Conservation (phyloP, 1,140 invertebrate genomes). For the Spodoptera frugiperda region DNA sequence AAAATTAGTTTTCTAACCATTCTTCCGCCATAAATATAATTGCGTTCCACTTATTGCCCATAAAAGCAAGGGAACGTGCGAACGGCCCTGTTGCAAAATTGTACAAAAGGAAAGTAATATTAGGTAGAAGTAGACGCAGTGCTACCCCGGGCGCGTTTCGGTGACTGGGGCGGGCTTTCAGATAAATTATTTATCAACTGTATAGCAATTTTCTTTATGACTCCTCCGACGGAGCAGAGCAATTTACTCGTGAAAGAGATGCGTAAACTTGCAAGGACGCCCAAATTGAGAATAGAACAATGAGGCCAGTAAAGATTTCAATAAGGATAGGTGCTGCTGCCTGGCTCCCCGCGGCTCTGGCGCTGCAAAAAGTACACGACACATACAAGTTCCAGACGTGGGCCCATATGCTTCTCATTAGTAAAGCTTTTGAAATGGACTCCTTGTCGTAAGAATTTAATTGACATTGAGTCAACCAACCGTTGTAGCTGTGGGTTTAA, state of each 20-base stretch:
- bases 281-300: constrained; percentile 79
- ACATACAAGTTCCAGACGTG: constrained; percentile 46
- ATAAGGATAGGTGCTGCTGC: constrained; percentile 57
- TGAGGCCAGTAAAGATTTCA: constrained; percentile 72
- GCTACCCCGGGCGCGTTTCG: constrained; percentile 78
- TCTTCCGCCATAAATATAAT: constrained; percentile 85
- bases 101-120: constrained; percentile 86
- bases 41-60: constrained; percentile 85
- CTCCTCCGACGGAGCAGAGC: constrained; percentile 84
- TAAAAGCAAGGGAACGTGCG: constrained; percentile 84
- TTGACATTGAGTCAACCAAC: constrained; percentile 67
- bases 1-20: constrained; percentile 84
- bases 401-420: constrained; percentile 73
- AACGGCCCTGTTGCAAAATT: constrained; percentile 83
- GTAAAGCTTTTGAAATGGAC: constrained; percentile 65
- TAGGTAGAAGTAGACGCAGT: constrained; percentile 81
- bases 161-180: constrained; percentile 84
- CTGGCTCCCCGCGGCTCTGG: constrained; percentile 15
- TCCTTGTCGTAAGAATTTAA: constrained; percentile 69
- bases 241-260: constrained; percentile 85
- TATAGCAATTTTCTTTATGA: constrained; percentile 86
- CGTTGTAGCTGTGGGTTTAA: constrained; percentile 52
- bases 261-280: constrained; percentile 83
- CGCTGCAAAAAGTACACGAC: constrained; percentile 33
- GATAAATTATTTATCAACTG: constrained; percentile 87